These are phyloP conservation scores for Whitmania pigra DNA, from an alignment of 1,140 invertebrate species.

Conservation along the genomic window DNA sequence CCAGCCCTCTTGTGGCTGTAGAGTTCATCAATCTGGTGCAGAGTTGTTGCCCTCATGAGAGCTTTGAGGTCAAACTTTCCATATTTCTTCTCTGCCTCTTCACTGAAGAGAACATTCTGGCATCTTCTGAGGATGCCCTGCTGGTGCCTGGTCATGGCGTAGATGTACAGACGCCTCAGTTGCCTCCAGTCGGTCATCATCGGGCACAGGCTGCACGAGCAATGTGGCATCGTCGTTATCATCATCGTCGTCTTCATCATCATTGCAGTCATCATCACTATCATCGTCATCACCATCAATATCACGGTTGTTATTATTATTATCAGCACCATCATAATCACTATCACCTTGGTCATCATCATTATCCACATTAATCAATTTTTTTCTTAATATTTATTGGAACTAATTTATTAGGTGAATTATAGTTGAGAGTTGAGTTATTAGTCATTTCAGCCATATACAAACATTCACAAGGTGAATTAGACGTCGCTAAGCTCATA, in stretches of 20 bases:
- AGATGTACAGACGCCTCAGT: constrained; percentile 73
- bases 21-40: constrained; percentile 72
- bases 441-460: no score
- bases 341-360: no score
- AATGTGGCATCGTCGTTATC: not conserved
- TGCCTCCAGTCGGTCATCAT: constrained; percentile 71
- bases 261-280: not conserved
- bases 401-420: no score
- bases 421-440: no score
- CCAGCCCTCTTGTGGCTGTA: constrained; percentile 67
- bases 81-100: constrained; percentile 56
- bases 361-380: no score
- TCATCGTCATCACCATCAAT: not conserved
- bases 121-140: constrained; percentile 67
- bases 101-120: constrained; percentile 58
- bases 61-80: constrained; percentile 58
- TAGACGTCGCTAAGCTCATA: no score
- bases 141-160: constrained; percentile 79
- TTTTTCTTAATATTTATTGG: no score
- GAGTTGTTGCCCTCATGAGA: constrained; percentile 67
- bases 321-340: no score
- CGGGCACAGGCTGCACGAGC: constrained; percentile 36
- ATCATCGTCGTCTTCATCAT: not conserved
- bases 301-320: no score
- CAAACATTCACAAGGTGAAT: no score